phyloP scores from a whole-genome alignment of 2,888 invertebrate species.

The Tachystola acroxantha region DNA sequence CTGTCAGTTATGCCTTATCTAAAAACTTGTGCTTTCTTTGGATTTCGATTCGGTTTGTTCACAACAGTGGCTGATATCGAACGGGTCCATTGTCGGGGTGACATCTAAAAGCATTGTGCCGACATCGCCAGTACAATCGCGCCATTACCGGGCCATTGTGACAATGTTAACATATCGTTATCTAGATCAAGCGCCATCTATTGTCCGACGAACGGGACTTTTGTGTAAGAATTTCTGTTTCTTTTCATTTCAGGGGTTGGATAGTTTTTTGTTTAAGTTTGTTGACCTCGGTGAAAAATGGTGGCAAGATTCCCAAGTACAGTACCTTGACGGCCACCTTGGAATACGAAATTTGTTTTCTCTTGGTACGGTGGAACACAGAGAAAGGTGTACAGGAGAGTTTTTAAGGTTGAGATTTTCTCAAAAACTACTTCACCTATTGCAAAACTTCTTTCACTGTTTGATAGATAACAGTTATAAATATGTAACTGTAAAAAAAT shows the following conservation, averaged over 20 bases:
- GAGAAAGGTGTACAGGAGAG: too few species aligned
- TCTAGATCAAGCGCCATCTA: conserved; percentile 76
- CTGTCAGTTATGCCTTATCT: conserved; percentile 4
- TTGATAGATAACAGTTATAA: too few species aligned
- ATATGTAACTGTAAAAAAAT: too few species aligned
- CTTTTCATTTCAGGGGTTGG: conserved; percentile 38
- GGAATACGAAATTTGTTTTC: too few species aligned
- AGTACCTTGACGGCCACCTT: too few species aligned
- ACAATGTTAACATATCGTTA: conserved; percentile 77
- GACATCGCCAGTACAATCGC: conserved; percentile 68
- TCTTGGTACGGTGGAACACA: too few species aligned
- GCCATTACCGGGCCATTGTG: conserved; percentile 75
- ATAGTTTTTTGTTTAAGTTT: conserved; percentile 40
- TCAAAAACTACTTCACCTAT: too few species aligned
- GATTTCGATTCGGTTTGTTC: conserved; percentile 57
- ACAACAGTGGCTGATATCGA: conserved; percentile 63
- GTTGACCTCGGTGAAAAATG: conserved; percentile 16
- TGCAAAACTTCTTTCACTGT: too few species aligned
- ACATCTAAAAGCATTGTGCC: conserved; percentile 74
- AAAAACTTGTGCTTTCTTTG: conserved; percentile 4
- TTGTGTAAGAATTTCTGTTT: conserved; percentile 51
- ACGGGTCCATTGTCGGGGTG: conserved; percentile 66
- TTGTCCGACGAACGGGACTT: conserved; percentile 63
- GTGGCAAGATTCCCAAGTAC: too few species aligned
- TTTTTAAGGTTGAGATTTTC: too few species aligned